These are phyloP conservation scores for Leiothrix lutea DNA, from an alignment of 2,113 vertebrate genomes.

Conservation along the genomic window DNA sequence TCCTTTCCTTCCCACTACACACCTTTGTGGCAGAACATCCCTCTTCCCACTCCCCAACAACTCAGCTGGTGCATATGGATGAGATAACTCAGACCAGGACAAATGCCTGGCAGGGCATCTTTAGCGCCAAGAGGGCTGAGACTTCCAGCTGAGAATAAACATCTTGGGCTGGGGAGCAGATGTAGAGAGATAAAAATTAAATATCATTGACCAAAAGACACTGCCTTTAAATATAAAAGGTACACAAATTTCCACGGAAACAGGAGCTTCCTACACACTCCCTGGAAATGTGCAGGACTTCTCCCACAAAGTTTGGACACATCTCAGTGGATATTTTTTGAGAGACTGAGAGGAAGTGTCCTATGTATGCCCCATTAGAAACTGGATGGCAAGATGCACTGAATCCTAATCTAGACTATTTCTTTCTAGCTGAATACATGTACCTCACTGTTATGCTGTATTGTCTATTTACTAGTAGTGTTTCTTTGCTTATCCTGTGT, in stretches of 20 bases:
- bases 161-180: background rate
- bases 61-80: background rate
- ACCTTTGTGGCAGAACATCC: background rate
- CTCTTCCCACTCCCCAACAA: no score
- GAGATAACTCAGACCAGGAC: background rate
- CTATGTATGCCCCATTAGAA: background rate
- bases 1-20: background rate
- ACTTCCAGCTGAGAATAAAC: background rate
- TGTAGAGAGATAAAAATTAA: background rate
- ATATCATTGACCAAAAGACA: no score
- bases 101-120: background rate
- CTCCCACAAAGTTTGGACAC: background rate
- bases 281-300: background rate
- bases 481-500: background rate
- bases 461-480: background rate
- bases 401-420: background rate
- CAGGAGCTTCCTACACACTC: background rate
- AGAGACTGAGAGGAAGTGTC: background rate
- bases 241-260: background rate
- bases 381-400: background rate
- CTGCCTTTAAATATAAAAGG: background rate
- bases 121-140: background rate
- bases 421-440: background rate
- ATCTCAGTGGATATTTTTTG: background rate
- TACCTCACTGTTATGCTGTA: background rate